Conservation (phyloP, 2,113 vertebrate species). For the Probosciger aterrimus region DNA sequence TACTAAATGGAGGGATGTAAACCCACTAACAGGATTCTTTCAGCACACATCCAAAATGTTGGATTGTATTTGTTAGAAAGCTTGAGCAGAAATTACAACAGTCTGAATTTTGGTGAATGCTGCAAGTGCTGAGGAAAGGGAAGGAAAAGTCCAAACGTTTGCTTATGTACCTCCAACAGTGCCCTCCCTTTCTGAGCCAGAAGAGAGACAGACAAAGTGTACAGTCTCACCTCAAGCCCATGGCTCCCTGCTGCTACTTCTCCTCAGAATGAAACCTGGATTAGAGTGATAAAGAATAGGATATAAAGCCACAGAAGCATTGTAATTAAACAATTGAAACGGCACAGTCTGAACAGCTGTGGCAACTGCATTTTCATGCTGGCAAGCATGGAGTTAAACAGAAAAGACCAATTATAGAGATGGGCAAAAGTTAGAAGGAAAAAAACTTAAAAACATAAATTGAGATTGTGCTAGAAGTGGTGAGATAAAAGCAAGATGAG, state of each 20-base stretch:
- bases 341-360: background rate
- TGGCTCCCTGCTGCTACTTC: background rate
- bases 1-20: background rate
- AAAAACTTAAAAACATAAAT: background rate
- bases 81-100: background rate
- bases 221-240: background rate
- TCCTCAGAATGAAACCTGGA: background rate
- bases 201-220: background rate
- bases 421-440: background rate
- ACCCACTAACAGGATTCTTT: background rate
- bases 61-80: background rate
- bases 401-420: background rate
- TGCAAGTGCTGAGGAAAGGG: background rate
- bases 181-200: background rate
- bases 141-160: background rate
- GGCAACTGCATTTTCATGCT: background rate
- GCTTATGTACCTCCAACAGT: background rate
- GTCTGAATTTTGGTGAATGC: background rate
- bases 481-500: conserved; percentile 12
- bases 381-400: background rate
- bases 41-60: background rate
- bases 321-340: background rate
- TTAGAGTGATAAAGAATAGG: background rate
- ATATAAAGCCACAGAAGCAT: background rate
- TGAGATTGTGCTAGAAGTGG: background rate